Evolutionary conservation across 2,888 invertebrate species (phyloP).

Genomic region (Ormyrus nitidulus): DNA sequence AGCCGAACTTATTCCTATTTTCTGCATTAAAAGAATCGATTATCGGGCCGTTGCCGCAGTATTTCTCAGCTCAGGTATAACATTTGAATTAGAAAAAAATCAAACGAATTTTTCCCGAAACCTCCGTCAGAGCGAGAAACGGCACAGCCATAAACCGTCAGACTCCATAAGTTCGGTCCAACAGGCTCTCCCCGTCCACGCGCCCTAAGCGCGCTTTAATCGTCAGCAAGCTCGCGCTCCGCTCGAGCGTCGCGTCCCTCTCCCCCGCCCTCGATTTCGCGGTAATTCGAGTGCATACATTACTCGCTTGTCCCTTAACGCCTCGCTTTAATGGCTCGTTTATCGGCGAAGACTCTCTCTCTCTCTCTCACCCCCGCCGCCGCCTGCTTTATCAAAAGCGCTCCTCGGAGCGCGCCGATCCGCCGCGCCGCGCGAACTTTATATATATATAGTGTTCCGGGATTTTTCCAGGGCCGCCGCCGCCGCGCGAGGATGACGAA

Average conservation of each 20-base stretch:
- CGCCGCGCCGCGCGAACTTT: conserved; percentile 24
- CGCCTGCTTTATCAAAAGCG: conserved; percentile 52
- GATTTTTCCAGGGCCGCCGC: background rate
- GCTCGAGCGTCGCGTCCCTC: background rate
- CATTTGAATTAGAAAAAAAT: too few species aligned
- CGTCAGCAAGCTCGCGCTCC: background rate
- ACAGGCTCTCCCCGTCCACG: background rate
- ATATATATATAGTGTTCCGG: background rate
- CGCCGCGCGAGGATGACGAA: conserved; percentile 22
- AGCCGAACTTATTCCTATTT: too few species aligned
- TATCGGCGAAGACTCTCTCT: conserved; percentile 27
- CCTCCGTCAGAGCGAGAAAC: too few species aligned
- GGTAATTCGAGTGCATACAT: conserved; percentile 55
- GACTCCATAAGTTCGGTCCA: conserved; percentile 1
- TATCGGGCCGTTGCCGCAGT: too few species aligned
- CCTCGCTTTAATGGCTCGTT: conserved; percentile 54
- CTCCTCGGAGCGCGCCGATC: conserved; percentile 41
- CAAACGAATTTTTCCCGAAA: too few species aligned
- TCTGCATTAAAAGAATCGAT: too few species aligned
- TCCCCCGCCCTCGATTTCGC: conserved; percentile 45
- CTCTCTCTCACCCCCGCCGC: background rate
- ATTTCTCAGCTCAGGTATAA: too few species aligned
- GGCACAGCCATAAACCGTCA: background rate
- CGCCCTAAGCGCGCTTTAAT: conserved; percentile 38
- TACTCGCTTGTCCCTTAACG: conserved; percentile 33